Base-by-base conservation (phyloP, 2,888 invertebrate genomes). In the Hydriomena furcata region DNA sequence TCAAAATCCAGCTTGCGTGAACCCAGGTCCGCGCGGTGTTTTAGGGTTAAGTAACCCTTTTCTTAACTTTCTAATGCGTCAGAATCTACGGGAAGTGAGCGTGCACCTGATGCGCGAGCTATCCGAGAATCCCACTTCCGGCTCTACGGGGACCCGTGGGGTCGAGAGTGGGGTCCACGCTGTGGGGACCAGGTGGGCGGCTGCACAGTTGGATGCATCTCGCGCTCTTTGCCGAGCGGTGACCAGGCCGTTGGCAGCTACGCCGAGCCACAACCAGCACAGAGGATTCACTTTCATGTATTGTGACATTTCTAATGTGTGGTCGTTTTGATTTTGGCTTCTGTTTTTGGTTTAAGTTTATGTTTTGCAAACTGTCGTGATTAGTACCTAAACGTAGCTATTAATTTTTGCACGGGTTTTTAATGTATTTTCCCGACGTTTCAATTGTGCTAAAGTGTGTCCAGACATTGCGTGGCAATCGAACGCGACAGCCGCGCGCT, bases 41-140 rank as follows among this genome's bases (percentile, higher is more conserved):
- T 17, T 17, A 17, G 17, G 17, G 17, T 17, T 2, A 17, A 17
- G 4, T 4, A 4, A 17, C 4, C 17, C 17, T 17, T 2, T 17
- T 17, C 4, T 17, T 17, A 3, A 2, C 17, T 2, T 17, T 17
- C 17, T 17, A 17, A 17, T 28, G 12, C 4, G 34, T 23, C 36
- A 95, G 95, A 97, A 96, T 82, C 87, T 96, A 40, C 93, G 96
- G n/a, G 96, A 96, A 73, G 87, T 97, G 54, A 96, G 95, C 76
- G 95, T 96, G 82, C 96, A 96, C 83, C 86, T 96, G 58, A 91
- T 96, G 66, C 95, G 82, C 24, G 76, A 73, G 69, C 93, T 94
- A 68, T 55, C 61, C 1, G 59, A 64, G 43, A 56, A 8, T 93
- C 94, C 71, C 92, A 93, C 5, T 93, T 93, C 60, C 93, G 94